These are phyloP conservation scores for Anas bernieri DNA, from an alignment of 2,797 vertebrate genomes.

Conservation along the genomic window DNA sequence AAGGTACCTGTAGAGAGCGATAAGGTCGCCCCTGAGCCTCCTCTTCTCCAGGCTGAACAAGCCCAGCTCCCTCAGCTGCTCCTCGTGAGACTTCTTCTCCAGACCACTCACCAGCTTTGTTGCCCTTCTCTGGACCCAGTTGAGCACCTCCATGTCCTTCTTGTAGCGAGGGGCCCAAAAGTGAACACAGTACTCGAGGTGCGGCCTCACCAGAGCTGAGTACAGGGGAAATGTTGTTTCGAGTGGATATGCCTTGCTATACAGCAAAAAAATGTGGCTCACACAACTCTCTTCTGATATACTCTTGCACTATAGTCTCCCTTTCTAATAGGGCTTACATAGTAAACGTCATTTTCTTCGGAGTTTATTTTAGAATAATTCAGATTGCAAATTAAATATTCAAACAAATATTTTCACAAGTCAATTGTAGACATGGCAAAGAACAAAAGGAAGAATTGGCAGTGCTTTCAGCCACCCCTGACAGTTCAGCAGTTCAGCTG, in stretches of 20 bases:
- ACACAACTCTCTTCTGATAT: not conserved
- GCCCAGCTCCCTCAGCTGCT: too few relatives aligned
- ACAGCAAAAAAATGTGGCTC: not conserved
- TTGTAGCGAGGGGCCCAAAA: too few relatives aligned
- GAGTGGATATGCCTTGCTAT: not conserved
- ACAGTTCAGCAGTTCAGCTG: not conserved
- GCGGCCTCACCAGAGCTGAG: too few relatives aligned
- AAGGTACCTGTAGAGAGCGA: too few relatives aligned
- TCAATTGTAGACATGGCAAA: not conserved
- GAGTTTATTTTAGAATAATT: not conserved
- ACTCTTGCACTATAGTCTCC: not conserved
- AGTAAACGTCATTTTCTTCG: not conserved
- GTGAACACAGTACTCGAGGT: too few relatives aligned
- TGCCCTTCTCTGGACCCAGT: too few relatives aligned
- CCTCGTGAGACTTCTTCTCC: too few relatives aligned
- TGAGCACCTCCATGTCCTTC: too few relatives aligned
- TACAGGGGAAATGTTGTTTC: not conserved
- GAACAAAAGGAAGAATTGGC: not conserved
- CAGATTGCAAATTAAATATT: not conserved
- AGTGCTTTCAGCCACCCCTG: not conserved
- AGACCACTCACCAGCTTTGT: too few relatives aligned
- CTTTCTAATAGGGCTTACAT: not conserved
- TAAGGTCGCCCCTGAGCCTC: too few relatives aligned
- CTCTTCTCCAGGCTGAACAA: too few relatives aligned
- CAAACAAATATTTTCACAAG: not conserved